Percentiles rank a stretch among this genome's conserved stretches.
Conservation (phyloP, 37 sponge, comb jelly and placozoan species). For the Halisarca cf. caerulea region DNA sequence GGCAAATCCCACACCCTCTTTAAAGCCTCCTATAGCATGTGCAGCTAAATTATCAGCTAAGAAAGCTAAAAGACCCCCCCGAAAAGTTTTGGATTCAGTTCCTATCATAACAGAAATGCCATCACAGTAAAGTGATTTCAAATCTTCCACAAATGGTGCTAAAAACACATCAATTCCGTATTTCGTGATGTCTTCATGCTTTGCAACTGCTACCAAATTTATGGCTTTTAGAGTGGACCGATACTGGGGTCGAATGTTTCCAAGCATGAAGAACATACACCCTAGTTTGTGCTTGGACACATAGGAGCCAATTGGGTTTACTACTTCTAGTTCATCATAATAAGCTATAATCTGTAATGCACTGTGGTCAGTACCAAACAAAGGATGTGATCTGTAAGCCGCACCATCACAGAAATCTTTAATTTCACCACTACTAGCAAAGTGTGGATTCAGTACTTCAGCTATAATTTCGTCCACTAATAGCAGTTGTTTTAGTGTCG, state of each 20-base stretch:
- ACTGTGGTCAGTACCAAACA: slow-evolving; percentile 41
- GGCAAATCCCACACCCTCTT: slow-evolving; percentile 46
- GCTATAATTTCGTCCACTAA: background rate
- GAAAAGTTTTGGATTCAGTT: background rate
- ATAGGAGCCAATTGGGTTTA: slow-evolving; percentile 50
- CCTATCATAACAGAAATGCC: slow-evolving; percentile 35
- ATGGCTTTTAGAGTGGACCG: slow-evolving; percentile 38
- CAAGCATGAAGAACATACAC: slow-evolving; percentile 41
- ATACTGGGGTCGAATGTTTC: slow-evolving; percentile 38
- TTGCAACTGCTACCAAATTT: slow-evolving; percentile 39
- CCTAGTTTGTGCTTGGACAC: slow-evolving; percentile 51
- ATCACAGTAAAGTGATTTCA: slow-evolving; percentile 31
- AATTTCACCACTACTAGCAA: slow-evolving; percentile 1
- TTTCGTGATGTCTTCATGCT: slow-evolving; percentile 26
- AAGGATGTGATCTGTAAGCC: slow-evolving; percentile 20
- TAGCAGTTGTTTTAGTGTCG: slow-evolving; percentile 2
- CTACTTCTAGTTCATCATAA: slow-evolving; percentile 60
- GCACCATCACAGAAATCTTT: slow-evolving; percentile 56
- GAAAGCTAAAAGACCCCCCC: slow-evolving; percentile 48
- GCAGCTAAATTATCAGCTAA: slow-evolving; percentile 59
- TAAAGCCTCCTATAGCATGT: slow-evolving; percentile 58
- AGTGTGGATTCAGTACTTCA: slow-evolving; percentile 30
- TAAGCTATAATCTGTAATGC: slow-evolving; percentile 62
- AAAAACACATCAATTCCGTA: slow-evolving; percentile 46
- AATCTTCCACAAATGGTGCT: slow-evolving; percentile 37